A percentile compares a stretch with the other conserved stretches of the same genome.
These are phyloP conservation scores for Cerastis leucographa DNA, from an alignment of 2,888 invertebrate species.

Conservation along the genomic window DNA sequence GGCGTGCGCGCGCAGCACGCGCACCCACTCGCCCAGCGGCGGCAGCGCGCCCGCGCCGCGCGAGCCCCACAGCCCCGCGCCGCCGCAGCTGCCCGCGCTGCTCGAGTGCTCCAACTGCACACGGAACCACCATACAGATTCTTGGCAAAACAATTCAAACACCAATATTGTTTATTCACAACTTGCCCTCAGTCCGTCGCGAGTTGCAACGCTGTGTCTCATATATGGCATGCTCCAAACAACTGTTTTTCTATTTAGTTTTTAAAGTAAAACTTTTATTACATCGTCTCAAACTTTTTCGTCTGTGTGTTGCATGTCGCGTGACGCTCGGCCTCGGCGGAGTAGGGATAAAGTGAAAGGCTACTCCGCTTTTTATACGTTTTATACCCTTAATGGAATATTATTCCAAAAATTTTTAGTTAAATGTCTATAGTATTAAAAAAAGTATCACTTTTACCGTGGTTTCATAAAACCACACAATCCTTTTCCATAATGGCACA, in stretches of 20 bases:
- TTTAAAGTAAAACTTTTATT: too few relatives aligned
- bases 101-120: constrained; percentile 91
- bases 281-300: too few relatives aligned
- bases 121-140: not conserved
- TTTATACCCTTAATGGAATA: too few relatives aligned
- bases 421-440: too few relatives aligned
- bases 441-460: too few relatives aligned
- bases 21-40: constrained; percentile 97
- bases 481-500: not conserved
- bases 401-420: too few relatives aligned
- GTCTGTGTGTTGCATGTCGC: too few relatives aligned
- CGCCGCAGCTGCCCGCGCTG: constrained; percentile 78
- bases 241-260: not conserved
- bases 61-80: constrained; percentile 94
- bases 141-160: not conserved
- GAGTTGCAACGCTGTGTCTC: not conserved
- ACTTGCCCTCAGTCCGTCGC: not conserved
- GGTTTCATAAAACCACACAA: too few relatives aligned
- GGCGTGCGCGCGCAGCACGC: constrained; percentile 95
- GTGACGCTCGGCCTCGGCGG: too few relatives aligned
- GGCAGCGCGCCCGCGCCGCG: constrained; percentile 97
- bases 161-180: not conserved
- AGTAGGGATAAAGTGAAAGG: too few relatives aligned
- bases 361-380: too few relatives aligned
- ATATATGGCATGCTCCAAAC: not conserved